Percentiles rank a stretch among this genome's conserved stretches.
Conservation (phyloP, 2,797 vertebrate species). For the Gambusia yucatana region DNA sequence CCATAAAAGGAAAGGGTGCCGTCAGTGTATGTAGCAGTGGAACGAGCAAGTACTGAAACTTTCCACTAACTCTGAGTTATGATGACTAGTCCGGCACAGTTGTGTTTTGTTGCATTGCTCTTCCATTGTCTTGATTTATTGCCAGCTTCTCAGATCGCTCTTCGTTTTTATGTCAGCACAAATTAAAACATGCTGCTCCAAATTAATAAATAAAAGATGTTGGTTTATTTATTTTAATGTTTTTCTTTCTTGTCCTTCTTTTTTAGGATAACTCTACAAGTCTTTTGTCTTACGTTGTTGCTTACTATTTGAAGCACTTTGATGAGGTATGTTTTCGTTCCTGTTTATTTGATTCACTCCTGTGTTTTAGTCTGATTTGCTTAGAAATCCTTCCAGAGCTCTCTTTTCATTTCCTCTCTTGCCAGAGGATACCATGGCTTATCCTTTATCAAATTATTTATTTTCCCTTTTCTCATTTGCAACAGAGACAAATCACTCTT, state of each 20-base stretch:
- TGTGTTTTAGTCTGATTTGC: conserved; percentile 76
- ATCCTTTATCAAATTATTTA: conserved; percentile 84
- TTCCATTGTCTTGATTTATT: conserved; percentile 64
- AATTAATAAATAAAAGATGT: conserved; percentile 78
- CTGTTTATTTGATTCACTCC: conserved; percentile 81
- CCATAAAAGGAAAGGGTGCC: conserved; percentile 70
- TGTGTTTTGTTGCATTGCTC: conserved; percentile 67
- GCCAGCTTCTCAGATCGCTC: conserved; percentile 45
- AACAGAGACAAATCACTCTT: conserved; percentile 70
- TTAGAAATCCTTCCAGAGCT: conserved; percentile 81
- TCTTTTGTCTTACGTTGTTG: conserved; percentile 94
- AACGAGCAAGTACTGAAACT: conserved; percentile 68
- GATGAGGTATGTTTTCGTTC: conserved; percentile 91
- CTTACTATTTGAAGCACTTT: conserved; percentile 97
- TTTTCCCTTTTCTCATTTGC: conserved; percentile 79
- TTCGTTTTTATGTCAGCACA: conserved; percentile 59
- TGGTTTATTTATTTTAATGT: conserved; percentile 76
- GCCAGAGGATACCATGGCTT: conserved; percentile 80
- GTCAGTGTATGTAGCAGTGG: conserved; percentile 68
- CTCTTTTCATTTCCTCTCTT: conserved; percentile 77
- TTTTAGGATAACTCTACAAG: conserved; percentile 94
- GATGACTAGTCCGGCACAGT: conserved; percentile 56
- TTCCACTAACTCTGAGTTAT: conserved; percentile 71
- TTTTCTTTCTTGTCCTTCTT: conserved; percentile 71
- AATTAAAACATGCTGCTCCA: conserved; percentile 70